Percentiles rank a stretch among this genome's conserved stretches.
phyloP scores from a whole-genome alignment of 2,797 vertebrate genomes.

The Acomys russatus region DNA sequence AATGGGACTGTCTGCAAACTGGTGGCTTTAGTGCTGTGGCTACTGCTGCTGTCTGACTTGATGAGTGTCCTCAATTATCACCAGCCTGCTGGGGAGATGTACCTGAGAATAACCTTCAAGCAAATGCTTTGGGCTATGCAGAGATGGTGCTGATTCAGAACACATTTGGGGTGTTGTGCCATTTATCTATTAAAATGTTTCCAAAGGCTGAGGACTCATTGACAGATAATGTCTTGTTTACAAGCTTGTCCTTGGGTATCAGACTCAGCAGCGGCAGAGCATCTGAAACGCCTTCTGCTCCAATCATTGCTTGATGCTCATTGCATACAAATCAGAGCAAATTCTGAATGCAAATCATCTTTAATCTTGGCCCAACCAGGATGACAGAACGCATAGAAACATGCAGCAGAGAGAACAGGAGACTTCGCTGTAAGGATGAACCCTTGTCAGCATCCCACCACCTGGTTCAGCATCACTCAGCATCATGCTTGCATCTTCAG shows the following conservation, averaged over 20 bases:
- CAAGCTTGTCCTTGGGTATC: slow-evolving; percentile 44
- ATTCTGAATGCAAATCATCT: slow-evolving; percentile 58
- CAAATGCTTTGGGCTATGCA: background rate
- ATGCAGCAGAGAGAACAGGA: background rate
- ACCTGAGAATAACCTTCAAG: slow-evolving; percentile 35
- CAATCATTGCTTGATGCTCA: background rate
- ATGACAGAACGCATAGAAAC: background rate
- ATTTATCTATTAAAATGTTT: slow-evolving; percentile 57
- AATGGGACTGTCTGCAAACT: background rate
- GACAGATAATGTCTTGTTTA: slow-evolving; percentile 60
- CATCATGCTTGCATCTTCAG: background rate
- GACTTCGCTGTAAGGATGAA: background rate
- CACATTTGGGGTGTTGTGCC: background rate
- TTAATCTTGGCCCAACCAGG: background rate
- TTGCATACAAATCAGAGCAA: slow-evolving; percentile 27
- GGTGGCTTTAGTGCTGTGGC: background rate
- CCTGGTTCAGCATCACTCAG: background rate
- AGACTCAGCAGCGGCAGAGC: background rate
- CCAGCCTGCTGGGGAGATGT: background rate
- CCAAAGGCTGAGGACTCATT: slow-evolving; percentile 28
- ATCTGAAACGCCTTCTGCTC: slow-evolving; percentile 52
- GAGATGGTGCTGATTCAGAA: background rate
- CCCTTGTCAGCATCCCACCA: background rate
- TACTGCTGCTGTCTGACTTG: background rate
- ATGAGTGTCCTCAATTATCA: background rate